Evolutionary conservation across 1,140 invertebrate genomes (phyloP).

Genomic region (Cylas formicarius): DNA sequence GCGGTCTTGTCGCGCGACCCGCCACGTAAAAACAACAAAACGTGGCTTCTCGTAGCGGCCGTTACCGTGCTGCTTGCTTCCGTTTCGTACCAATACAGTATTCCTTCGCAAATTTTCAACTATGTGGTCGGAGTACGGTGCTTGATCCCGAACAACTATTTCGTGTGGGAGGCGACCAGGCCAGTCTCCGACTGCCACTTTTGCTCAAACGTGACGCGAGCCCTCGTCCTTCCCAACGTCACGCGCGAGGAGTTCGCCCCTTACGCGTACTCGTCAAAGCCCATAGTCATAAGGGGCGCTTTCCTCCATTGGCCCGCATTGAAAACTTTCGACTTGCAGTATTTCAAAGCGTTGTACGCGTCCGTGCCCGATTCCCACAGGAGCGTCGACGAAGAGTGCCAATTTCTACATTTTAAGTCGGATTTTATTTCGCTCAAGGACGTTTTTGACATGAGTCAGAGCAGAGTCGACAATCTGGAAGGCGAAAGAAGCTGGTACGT

Average conservation of each 20-base stretch:
- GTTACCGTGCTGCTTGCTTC: no score
- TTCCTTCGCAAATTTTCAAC: no score
- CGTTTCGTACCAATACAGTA: no score
- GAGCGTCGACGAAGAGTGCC: constrained; percentile 68
- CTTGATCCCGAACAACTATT: constrained; percentile 71
- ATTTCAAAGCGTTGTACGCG: constrained; percentile 70
- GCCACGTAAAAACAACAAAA: no score
- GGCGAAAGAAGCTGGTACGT: constrained; percentile 78
- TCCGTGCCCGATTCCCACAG: constrained; percentile 56
- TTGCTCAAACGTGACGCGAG: constrained; percentile 48
- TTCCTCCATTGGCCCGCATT: constrained; percentile 71
- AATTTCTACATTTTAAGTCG: constrained; percentile 86
- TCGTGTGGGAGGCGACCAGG: constrained; percentile 77
- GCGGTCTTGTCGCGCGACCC: no score
- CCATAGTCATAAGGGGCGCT: constrained; percentile 73
- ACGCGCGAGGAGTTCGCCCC: constrained; percentile 57
- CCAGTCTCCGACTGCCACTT: constrained; percentile 75
- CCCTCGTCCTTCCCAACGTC: constrained; percentile 58
- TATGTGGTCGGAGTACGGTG: constrained; percentile 60
- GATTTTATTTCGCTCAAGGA: constrained; percentile 69
- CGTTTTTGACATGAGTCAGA: constrained; percentile 68
- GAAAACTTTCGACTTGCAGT: constrained; percentile 61
- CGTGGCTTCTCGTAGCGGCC: no score
- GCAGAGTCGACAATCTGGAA: constrained; percentile 53
- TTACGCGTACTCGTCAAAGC: constrained; percentile 71